Percentiles rank a stretch among this genome's conserved stretches.
Conservation (phyloP, 2,797 vertebrate genomes). For the Austrolebias charrua region DNA sequence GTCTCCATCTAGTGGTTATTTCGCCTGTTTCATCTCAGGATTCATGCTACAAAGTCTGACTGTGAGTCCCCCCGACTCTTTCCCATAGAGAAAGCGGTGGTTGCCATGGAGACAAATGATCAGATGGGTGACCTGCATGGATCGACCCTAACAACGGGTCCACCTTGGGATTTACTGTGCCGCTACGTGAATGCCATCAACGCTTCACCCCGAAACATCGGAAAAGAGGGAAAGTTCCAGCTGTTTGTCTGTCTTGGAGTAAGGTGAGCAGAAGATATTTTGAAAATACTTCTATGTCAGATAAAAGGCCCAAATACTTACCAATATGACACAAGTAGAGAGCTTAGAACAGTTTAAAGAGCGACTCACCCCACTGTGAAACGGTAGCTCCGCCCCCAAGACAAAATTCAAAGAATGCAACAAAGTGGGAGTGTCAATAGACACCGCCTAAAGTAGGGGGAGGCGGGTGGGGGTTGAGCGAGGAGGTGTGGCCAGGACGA, state of each 20-base stretch:
- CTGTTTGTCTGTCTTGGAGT: conserved; percentile 93
- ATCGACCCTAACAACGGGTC: conserved; percentile 79
- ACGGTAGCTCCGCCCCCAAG: too few species aligned
- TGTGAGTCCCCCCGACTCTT: background rate
- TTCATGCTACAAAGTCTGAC: conserved; percentile 6
- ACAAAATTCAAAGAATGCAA: too few species aligned
- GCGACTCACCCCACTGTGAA: too few species aligned
- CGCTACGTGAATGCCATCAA: conserved; percentile 92
- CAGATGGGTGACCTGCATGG: conserved; percentile 87
- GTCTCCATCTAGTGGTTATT: conserved; percentile 52
- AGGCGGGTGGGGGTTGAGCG: too few species aligned
- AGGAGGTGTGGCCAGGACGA: too few species aligned
- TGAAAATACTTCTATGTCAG: too few species aligned
- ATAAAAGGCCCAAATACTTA: too few species aligned
- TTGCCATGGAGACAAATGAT: conserved; percentile 89
- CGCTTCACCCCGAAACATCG: conserved; percentile 89
- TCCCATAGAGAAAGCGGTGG: conserved; percentile 86
- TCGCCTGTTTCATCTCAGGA: conserved; percentile 5
- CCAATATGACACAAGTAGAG: too few species aligned
- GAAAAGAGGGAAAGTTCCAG: conserved; percentile 98
- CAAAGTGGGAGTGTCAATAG: too few species aligned
- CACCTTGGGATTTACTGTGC: conserved; percentile 87
- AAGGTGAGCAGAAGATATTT: conserved; percentile 74
- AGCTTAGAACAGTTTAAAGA: too few species aligned
- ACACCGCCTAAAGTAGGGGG: too few species aligned